Evolutionary conservation across 1,140 invertebrate species (phyloP).

Genomic region (Drosophila willistoni): DNA sequence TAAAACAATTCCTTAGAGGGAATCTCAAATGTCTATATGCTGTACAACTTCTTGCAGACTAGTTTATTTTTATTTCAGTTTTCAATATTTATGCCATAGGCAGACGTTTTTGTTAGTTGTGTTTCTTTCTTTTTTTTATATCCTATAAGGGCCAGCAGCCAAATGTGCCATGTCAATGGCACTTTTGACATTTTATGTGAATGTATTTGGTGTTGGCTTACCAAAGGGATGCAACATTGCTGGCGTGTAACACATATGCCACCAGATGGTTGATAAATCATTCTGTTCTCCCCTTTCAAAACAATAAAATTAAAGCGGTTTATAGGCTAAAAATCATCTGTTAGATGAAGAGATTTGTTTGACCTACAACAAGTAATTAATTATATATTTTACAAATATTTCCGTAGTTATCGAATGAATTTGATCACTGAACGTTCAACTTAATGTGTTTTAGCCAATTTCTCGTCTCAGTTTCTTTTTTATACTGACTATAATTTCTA

Average conservation of each 20-base stretch:
- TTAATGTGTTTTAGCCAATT: too few relatives aligned
- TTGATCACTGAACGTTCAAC: too few relatives aligned
- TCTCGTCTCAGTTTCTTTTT: too few relatives aligned
- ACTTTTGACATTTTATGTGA: constrained; percentile 65
- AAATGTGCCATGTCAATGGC: constrained; percentile 68
- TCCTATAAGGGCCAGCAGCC: constrained; percentile 21
- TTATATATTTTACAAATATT: too few relatives aligned
- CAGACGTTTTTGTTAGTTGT: constrained; percentile 10
- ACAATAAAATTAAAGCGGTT: neutral
- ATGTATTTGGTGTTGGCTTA: constrained; percentile 61
- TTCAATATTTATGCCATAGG: constrained; percentile 43
- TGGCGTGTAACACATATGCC: constrained; percentile 5
- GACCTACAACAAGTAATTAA: too few relatives aligned
- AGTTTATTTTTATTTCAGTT: constrained; percentile 26
- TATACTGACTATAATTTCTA: too few relatives aligned
- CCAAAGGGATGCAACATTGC: constrained; percentile 1
- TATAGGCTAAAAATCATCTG: neutral
- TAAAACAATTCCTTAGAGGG: neutral
- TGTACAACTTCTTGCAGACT: neutral
- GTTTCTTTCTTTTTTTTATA: neutral
- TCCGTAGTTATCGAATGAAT: too few relatives aligned
- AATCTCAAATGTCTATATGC: neutral
- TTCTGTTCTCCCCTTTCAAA: neutral
- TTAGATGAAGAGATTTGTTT: too few relatives aligned
- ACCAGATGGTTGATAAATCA: constrained; percentile 17